A percentile compares a stretch with the other conserved stretches of the same genome.
These are phyloP conservation scores for Rhabdomys pumilio DNA, from an alignment of 2,797 vertebrate species.

Conservation along the genomic window DNA sequence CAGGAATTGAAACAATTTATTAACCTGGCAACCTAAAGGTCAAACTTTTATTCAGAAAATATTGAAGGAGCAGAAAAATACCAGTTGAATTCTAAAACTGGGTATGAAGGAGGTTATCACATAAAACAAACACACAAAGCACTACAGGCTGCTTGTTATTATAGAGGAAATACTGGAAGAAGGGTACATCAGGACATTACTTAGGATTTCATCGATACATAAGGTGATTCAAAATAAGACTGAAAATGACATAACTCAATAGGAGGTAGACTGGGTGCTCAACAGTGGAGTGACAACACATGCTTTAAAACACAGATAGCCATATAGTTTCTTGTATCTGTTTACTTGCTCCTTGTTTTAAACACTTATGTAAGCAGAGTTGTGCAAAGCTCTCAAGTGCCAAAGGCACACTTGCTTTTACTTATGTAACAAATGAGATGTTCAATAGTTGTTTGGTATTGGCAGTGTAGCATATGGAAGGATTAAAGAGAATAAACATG, in stretches of 20 bases:
- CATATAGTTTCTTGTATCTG: conserved; percentile 19
- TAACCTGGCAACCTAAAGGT: conserved; percentile 45
- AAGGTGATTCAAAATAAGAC: conserved; percentile 33
- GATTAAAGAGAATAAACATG: background rate
- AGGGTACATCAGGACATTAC: background rate
- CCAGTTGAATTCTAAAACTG: conserved; percentile 65
- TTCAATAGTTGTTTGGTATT: background rate
- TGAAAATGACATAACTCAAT: background rate
- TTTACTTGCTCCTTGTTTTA: conserved; percentile 45
- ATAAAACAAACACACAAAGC: conserved; percentile 30
- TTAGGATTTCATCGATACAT: background rate
- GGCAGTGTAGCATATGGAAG: background rate
- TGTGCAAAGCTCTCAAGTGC: conserved; percentile 34
- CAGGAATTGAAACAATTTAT: conserved; percentile 63
- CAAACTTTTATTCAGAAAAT: conserved; percentile 67
- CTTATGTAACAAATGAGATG: conserved; percentile 44
- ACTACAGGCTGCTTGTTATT: background rate
- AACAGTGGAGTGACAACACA: conserved; percentile 4
- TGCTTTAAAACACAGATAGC: background rate
- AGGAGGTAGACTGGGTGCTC: background rate
- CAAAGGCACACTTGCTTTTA: conserved; percentile 54
- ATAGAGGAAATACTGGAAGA: conserved; percentile 27
- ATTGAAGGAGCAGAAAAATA: conserved; percentile 61
- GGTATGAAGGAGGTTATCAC: conserved; percentile 19
- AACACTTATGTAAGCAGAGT: conserved; percentile 30